Conservation (phyloP, 2,113 vertebrate species). For the Irena cyanogastra region DNA sequence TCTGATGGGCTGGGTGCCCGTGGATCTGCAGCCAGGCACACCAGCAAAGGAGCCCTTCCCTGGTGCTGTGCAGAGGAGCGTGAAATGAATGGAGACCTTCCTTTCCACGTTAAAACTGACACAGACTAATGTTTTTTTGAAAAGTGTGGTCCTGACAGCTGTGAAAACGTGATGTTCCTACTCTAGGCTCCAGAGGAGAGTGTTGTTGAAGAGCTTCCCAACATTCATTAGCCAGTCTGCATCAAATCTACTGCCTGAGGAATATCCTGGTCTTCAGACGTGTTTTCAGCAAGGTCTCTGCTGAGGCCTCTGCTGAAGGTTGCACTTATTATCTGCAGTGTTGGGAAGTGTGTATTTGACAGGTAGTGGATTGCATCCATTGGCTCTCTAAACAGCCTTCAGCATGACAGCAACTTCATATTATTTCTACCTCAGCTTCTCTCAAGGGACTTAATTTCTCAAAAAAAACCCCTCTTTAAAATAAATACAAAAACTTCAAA, state of each 20-base stretch:
- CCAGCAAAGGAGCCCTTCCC: neutral
- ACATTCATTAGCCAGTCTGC: neutral
- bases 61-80: neutral
- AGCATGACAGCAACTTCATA: neutral
- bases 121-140: neutral
- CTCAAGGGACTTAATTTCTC: neutral
- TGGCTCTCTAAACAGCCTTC: neutral
- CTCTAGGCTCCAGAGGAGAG: neutral
- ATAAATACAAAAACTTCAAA: neutral
- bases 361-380: neutral
- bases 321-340: neutral
- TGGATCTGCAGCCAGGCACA: neutral
- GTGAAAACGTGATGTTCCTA: neutral
- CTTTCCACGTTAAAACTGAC: neutral
- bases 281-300: neutral
- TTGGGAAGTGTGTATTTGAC: neutral
- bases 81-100: neutral
- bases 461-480: neutral
- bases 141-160: neutral
- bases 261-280: neutral
- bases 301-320: neutral
- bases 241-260: neutral
- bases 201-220: neutral
- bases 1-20: neutral
- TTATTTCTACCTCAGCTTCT: neutral